A percentile compares a stretch with the other conserved stretches of the same genome.
Conservation (phyloP, 2,888 invertebrate genomes). For the Thymelicus sylvestris region DNA sequence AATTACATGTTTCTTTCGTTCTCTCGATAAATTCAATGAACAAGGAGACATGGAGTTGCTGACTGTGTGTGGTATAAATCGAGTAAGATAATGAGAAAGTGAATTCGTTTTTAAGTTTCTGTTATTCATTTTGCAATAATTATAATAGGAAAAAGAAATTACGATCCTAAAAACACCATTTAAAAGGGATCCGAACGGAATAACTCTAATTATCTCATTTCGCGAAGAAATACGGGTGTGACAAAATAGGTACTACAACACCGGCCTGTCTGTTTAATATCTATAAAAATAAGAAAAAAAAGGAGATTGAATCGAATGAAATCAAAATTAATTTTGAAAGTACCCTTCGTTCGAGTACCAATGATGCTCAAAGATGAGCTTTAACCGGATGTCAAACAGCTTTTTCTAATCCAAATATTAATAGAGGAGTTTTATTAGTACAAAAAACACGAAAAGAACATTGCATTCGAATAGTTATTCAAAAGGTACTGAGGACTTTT, state of each 20-base stretch:
- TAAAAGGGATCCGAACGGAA: too few species aligned
- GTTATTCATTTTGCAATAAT: too few species aligned
- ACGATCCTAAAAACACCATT: too few species aligned
- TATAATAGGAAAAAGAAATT: too few species aligned
- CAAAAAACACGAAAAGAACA: constrained; percentile 37
- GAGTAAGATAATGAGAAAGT: background rate
- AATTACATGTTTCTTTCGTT: constrained; percentile 58
- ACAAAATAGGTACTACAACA: too few species aligned
- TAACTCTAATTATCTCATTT: too few species aligned
- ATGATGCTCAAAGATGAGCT: constrained; percentile 1
- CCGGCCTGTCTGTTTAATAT: too few species aligned
- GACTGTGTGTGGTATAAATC: constrained; percentile 25
- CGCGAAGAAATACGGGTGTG: too few species aligned
- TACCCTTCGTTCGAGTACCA: background rate
- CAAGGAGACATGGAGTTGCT: constrained; percentile 10
- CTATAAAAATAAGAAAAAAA: too few species aligned
- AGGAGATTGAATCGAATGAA: too few species aligned
- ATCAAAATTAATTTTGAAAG: background rate
- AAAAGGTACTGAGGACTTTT: constrained; percentile 55
- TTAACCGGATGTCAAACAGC: constrained; percentile 26
- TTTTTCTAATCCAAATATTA: constrained; percentile 36
- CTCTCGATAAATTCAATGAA: constrained; percentile 47
- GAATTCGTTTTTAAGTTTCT: background rate
- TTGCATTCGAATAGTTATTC: constrained; percentile 42
- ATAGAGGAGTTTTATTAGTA: constrained; percentile 32